Evolutionary conservation across 1,140 invertebrate species (phyloP).

Genomic region (Danaus melanippus): DNA sequence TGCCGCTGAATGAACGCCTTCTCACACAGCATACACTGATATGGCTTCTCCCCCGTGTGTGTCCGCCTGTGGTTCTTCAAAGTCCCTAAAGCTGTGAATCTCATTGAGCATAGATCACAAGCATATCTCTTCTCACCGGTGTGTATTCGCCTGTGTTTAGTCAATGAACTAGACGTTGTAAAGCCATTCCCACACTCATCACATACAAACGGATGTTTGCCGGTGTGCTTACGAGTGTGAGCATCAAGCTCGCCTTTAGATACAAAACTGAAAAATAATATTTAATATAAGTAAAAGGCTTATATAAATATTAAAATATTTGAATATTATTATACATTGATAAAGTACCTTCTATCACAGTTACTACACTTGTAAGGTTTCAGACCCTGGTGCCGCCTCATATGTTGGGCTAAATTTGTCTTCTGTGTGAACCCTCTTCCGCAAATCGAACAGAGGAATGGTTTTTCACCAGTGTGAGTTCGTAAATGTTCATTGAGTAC

Average conservation of each 20-base stretch:
- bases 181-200: conserved; percentile 82
- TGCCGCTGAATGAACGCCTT: conserved; percentile 73
- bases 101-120: conserved; percentile 88
- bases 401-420: conserved; percentile 73
- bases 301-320: background rate
- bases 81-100: conserved; percentile 79
- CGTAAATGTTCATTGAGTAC: conserved; percentile 72
- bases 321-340: background rate
- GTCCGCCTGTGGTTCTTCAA: conserved; percentile 78
- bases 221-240: conserved; percentile 76
- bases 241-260: conserved; percentile 73
- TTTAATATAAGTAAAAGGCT: conserved; percentile 3
- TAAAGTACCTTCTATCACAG: conserved; percentile 58
- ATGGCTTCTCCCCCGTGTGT: conserved; percentile 83
- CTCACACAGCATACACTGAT: conserved; percentile 57
- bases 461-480: conserved; percentile 74
- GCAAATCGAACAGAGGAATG: conserved; percentile 71
- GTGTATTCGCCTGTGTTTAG: conserved; percentile 82
- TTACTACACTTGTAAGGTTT: conserved; percentile 72
- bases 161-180: conserved; percentile 81
- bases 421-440: conserved; percentile 72
- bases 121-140: conserved; percentile 85
- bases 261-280: conserved; percentile 49
- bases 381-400: conserved; percentile 69
- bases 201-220: conserved; percentile 80